phyloP scores from a whole-genome alignment of 1,140 invertebrate species.

The Dendrolimus punctatus region DNA sequence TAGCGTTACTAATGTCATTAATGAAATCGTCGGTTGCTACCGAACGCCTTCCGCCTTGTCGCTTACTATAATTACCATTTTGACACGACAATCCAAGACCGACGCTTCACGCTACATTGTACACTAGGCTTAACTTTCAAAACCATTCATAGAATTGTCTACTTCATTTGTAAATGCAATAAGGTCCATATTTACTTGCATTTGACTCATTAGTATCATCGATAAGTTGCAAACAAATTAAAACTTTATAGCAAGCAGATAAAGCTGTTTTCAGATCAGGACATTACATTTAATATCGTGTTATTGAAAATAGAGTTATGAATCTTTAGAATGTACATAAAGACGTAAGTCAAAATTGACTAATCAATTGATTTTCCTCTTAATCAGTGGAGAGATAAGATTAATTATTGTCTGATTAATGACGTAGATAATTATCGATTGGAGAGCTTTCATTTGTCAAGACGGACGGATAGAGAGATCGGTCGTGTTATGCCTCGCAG shows the following conservation, averaged over 20 bases:
- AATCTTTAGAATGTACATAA: too few relatives aligned
- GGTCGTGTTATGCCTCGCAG: slow-evolving; percentile 19
- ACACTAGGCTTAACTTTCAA: background rate
- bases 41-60: slow-evolving; percentile 27
- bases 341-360: too few relatives aligned
- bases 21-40: slow-evolving; percentile 31
- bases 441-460: slow-evolving; percentile 34
- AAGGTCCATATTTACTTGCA: slow-evolving; percentile 15
- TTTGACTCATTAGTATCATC: background rate
- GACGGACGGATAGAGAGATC: slow-evolving; percentile 20
- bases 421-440: slow-evolving; percentile 32
- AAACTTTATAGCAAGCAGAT: background rate
- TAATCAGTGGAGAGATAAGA: slow-evolving; percentile 3
- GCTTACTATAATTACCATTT: slow-evolving; percentile 25
- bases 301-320: too few relatives aligned
- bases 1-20: slow-evolving; percentile 32
- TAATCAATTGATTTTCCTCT: slow-evolving; percentile 5
- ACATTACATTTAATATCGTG: too few relatives aligned
- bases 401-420: slow-evolving; percentile 8
- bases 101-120: slow-evolving; percentile 22
- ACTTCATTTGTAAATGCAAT: background rate
- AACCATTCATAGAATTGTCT: too few relatives aligned
- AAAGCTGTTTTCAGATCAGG: too few relatives aligned
- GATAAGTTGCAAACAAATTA: slow-evolving; percentile 2
- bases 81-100: slow-evolving; percentile 25